Evolutionary conservation across 1,140 invertebrate genomes (phyloP), one percentile per base, ranked within the genome.

Genomic region (Danaus plexippus): DNA sequence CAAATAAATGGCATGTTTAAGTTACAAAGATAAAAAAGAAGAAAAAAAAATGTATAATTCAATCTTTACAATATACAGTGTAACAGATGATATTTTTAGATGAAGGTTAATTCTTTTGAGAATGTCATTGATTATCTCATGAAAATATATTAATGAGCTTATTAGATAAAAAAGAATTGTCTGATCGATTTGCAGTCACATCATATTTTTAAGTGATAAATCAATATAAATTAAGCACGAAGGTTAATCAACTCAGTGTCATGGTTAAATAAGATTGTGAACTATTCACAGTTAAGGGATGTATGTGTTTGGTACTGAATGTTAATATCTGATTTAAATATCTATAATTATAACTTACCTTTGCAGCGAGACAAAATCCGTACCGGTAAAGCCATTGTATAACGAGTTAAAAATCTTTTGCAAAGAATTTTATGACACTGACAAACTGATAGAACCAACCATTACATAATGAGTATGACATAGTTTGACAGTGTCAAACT

Each of bases 381-480:
- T 51, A 73, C 71, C 57, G 83, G 70, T 49, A 86, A 72, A 73
- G 83, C 80, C 83, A 86, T 86, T 76, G 70, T 83, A 69, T 67
- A 75, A 74, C 61, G 71, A 63, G 56, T 59, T 66, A 72, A 68
- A 52, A 61, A 50, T 67, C 64, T 65, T 62, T 74, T 59, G 70
- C 66, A 72, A 71, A 67, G 62, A 71, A 69, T 71, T 73, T 73
- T 62, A 67, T 80, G 77, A 77, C 76, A 85, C 72, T 84, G 76
- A 78, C 73, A 80, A 61, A 59, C 54, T 66, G 22, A 32, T 32
- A 32, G 22, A 32, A 61, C 66, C 66, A 72, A 69, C 77, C 75
- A 80, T 84, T 84, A 84, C 78, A 71, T 81, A 84, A 84, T 70
- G 60, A 32, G 22, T 32, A 32, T 32, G 22, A 61, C 43, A 18